Evolutionary conservation across 37 sponge, comb jelly and placozoan species (phyloP).

Genomic region (Haliclona indistincta): DNA sequence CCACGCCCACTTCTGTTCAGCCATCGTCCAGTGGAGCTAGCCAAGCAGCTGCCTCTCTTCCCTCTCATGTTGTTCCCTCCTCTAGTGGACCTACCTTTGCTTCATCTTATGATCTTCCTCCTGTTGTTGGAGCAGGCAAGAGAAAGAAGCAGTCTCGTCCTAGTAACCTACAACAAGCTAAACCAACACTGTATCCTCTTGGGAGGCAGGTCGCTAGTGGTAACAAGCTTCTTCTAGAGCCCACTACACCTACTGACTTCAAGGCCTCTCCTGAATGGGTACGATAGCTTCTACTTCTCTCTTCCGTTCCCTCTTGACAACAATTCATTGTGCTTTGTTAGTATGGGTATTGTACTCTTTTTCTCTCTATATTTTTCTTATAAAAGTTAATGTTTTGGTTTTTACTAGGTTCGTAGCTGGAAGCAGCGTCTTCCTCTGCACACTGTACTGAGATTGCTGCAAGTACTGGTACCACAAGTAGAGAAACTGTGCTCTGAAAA

Average conservation of each 20-base stretch:
- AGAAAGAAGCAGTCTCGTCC: background rate
- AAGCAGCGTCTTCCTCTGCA: conserved; percentile 92
- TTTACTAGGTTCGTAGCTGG: conserved; percentile 52
- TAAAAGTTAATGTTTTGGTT: background rate
- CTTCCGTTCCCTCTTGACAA: background rate
- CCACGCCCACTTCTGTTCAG: conserved; percentile 7
- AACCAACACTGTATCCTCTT: conserved; percentile 51
- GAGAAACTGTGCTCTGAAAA: conserved; percentile 96
- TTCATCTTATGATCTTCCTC: conserved; percentile 3
- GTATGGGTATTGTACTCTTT: background rate
- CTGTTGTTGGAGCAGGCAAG: conserved; percentile 1
- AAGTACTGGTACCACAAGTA: conserved; percentile 95
- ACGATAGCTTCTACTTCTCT: background rate
- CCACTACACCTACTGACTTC: conserved; percentile 60
- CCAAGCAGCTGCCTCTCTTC: background rate
- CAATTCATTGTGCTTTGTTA: background rate
- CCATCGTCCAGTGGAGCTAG: background rate
- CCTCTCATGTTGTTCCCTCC: background rate
- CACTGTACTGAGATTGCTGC: conserved; percentile 85
- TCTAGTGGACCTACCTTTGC: background rate
- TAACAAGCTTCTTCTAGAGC: conserved; percentile 60
- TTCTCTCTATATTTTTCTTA: background rate
- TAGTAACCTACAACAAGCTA: no score
- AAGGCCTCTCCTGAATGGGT: conserved; percentile 88
- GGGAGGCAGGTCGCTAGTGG: conserved; percentile 47